Conservation (phyloP, 2,888 invertebrate genomes). For the Mimas tiliae region DNA sequence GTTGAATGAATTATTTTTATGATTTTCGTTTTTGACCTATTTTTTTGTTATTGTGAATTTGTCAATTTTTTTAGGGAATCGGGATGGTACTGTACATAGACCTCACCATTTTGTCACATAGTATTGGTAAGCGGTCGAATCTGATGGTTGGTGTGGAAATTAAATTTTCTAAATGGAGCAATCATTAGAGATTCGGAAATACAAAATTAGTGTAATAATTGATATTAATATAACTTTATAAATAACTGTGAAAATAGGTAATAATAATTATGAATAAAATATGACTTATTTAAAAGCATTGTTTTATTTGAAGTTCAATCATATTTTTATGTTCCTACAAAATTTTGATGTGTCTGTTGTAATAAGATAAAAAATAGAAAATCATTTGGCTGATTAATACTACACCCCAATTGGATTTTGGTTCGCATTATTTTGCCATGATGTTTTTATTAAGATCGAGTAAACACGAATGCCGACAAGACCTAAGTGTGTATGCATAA, state of each 20-base stretch:
- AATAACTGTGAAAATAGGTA: slow-evolving; percentile 86
- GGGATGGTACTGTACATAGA: slow-evolving; percentile 88
- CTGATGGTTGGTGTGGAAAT: slow-evolving; percentile 83
- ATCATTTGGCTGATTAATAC: too few relatives aligned
- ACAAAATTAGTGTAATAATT: slow-evolving; percentile 84
- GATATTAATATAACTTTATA: slow-evolving; percentile 86
- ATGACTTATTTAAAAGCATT: slow-evolving; percentile 80
- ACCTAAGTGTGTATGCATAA: too few relatives aligned
- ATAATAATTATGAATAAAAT: slow-evolving; percentile 85
- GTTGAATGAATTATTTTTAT: slow-evolving; percentile 80
- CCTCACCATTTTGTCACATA: slow-evolving; percentile 82
- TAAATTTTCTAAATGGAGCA: slow-evolving; percentile 83
- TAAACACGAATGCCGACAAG: too few relatives aligned
- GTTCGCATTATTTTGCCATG: too few relatives aligned
- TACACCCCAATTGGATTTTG: too few relatives aligned
- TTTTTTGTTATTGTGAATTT: slow-evolving; percentile 87
- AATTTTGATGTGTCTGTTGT: neutral
- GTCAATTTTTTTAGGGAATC: slow-evolving; percentile 89
- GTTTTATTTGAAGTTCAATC: slow-evolving; percentile 58
- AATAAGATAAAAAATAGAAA: too few relatives aligned
- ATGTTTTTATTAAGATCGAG: too few relatives aligned
- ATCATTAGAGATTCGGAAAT: slow-evolving; percentile 82
- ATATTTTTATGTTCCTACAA: neutral
- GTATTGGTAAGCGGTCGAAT: slow-evolving; percentile 73
- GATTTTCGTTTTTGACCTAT: slow-evolving; percentile 72